These are phyloP conservation scores for Tachypleus tridentatus DNA, from an alignment of 1,140 invertebrate species.

Conservation along the genomic window DNA sequence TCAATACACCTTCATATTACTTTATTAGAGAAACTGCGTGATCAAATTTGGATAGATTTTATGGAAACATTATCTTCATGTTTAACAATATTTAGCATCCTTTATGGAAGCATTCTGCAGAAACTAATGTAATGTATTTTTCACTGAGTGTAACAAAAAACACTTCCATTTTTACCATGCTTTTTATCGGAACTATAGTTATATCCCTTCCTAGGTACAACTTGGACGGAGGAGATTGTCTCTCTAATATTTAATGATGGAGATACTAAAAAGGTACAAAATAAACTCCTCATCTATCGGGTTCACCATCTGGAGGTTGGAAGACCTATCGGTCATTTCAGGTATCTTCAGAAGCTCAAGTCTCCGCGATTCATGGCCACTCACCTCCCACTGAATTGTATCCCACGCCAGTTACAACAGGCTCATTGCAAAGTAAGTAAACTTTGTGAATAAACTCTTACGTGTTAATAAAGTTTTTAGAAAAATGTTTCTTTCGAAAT, in stretches of 20 bases:
- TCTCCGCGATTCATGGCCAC: slow-evolving; percentile 27
- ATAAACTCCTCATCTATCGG: slow-evolving; percentile 24
- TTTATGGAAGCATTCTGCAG: not conserved
- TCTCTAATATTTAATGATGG: slow-evolving; percentile 61
- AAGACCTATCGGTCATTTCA: slow-evolving; percentile 21
- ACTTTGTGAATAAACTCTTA: not conserved
- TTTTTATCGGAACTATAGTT: not conserved
- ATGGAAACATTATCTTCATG: not conserved
- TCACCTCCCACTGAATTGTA: slow-evolving; percentile 29
- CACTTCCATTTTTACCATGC: too few relatives aligned
- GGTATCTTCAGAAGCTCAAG: slow-evolving; percentile 14
- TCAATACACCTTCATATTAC: too few relatives aligned
- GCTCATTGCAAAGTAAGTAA: slow-evolving; percentile 28
- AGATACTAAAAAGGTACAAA: slow-evolving; percentile 48
- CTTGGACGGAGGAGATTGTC: slow-evolving; percentile 66
- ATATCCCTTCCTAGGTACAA: slow-evolving; percentile 47
- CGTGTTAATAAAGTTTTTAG: not conserved
- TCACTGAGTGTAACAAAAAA: not conserved
- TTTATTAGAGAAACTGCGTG: not conserved
- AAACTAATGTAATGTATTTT: not conserved
- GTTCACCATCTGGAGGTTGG: slow-evolving; percentile 25
- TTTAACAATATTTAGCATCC: not conserved
- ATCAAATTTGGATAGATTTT: not conserved
- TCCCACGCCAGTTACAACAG: slow-evolving; percentile 26
- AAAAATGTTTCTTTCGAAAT: not conserved